Conservation (phyloP, 1,140 invertebrate genomes). For the Agrilus planipennis region DNA sequence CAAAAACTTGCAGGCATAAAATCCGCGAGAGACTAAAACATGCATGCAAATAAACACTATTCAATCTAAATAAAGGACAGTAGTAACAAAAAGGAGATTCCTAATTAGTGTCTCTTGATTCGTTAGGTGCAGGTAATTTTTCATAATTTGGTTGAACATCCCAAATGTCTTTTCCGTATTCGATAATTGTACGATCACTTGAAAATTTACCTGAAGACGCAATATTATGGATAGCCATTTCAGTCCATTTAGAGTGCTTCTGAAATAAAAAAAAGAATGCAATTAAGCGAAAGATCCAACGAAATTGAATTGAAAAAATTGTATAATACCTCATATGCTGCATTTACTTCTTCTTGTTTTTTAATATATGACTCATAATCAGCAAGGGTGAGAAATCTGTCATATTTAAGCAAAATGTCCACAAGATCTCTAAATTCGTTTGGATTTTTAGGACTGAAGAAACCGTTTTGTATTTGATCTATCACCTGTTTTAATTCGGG, state of each 20-base stretch:
- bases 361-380: slow-evolving; percentile 93
- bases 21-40: too few species aligned
- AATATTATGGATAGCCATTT: slow-evolving; percentile 93
- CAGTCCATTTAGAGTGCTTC: slow-evolving; percentile 84
- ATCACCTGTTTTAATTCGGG: slow-evolving; percentile 85
- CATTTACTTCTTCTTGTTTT: slow-evolving; percentile 79
- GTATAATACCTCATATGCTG: slow-evolving; percentile 77
- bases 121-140: slow-evolving; percentile 82
- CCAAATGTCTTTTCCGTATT: slow-evolving; percentile 97
- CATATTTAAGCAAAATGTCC: slow-evolving; percentile 85
- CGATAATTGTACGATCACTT: slow-evolving; percentile 90
- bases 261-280: slow-evolving; percentile 39
- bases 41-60: too few species aligned
- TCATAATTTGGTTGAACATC: slow-evolving; percentile 79
- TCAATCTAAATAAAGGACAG: too few species aligned
- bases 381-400: slow-evolving; percentile 86
- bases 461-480: slow-evolving; percentile 93
- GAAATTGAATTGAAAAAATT: too few species aligned
- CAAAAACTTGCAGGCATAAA: too few species aligned
- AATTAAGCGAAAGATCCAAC: too few species aligned
- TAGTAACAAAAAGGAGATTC: too few species aligned
- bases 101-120: too few species aligned
- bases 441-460: slow-evolving; percentile 89
- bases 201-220: slow-evolving; percentile 97
- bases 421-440: slow-evolving; percentile 81